Base-by-base conservation (phyloP, 2,888 invertebrate genomes). In the Subacronicta megacephala region DNA sequence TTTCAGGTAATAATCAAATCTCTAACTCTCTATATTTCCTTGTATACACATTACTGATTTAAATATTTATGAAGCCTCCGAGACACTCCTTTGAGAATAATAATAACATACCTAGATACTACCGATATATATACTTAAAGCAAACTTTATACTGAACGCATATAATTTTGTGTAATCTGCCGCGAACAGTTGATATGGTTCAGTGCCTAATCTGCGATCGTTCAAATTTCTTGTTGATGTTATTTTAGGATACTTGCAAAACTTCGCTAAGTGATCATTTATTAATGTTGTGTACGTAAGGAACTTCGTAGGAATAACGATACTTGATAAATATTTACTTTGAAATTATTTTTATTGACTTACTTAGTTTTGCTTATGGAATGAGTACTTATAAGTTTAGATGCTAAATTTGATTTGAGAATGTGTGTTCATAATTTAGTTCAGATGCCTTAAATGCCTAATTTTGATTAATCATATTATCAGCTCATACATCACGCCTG, bases 81-180 rank as follows among this genome's bases (percentile, higher is more conserved):
- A 17, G 17, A 12, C n/a, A n/a, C n/a, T 31, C 31, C 31, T n/a
- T 10, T 10, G 10, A 26, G 26, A 3, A 10, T 26, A 10, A 10
- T 26, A 18, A 37, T 0, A n/a, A n/a, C n/a, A n/a, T n/a, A n/a
- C n/a, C n/a, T n/a, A n/a, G n/a, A 17, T 15, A 16, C 37, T 12
- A 37, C 16, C 17, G 16, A 12, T 5, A 31, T n/a, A n/a, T 5
- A 1, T 31, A 6, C 17, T 37, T 9, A 4, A 50, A 61, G 46
- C 47, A 63, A 56, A 45, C 35, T 45, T 37, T 12, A 29, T n/a
- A 35, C 15, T 12, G 43, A 50, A 44, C 35, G 44, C 53, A 52
- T 55, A 45, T 55, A 45, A 57, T 64, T 61, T 47, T 20, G n/a
- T 51, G 40, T 70, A 57, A 67, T 70, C 60, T 58, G 35, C 31